A percentile compares a stretch with the other conserved stretches of the same genome.
phyloP scores from a whole-genome alignment of 2,888 invertebrate genomes.

The Drosophila nr. perissopoda region DNA sequence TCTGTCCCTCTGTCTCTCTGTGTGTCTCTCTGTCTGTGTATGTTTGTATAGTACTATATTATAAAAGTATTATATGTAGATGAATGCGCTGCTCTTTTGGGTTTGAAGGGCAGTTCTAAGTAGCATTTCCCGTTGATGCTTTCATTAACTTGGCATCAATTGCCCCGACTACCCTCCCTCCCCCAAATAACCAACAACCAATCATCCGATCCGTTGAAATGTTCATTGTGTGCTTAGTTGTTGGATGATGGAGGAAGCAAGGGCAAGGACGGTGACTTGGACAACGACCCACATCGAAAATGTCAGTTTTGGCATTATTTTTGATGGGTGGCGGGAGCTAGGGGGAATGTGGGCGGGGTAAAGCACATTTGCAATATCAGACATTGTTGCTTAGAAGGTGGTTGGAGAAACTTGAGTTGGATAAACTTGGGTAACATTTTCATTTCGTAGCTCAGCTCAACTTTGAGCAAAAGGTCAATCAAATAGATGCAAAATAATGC shows the following conservation, averaged over 20 bases:
- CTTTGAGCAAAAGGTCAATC: slow-evolving; percentile 46
- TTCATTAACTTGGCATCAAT: slow-evolving; percentile 68
- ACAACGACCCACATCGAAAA: slow-evolving; percentile 70
- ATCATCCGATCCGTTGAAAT: slow-evolving; percentile 25
- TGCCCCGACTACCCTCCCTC: slow-evolving; percentile 19
- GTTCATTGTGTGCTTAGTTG: slow-evolving; percentile 21
- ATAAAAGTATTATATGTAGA: slow-evolving; percentile 50
- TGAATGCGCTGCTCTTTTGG: slow-evolving; percentile 31
- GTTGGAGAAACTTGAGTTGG: not conserved
- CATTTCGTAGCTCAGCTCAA: slow-evolving; percentile 35
- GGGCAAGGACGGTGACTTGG: not conserved
- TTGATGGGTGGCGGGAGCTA: not conserved
- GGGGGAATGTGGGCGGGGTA: not conserved
- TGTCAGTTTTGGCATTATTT: slow-evolving; percentile 59
- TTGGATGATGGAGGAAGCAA: not conserved
- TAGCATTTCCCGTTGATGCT: slow-evolving; percentile 64
- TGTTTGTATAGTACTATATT: slow-evolving; percentile 36
- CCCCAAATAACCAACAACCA: slow-evolving; percentile 12
- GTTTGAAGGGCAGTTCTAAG: slow-evolving; percentile 48
- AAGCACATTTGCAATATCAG: slow-evolving; percentile 31
- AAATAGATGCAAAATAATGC: slow-evolving; percentile 43
- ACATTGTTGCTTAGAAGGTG: slow-evolving; percentile 21
- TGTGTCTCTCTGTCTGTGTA: not conserved
- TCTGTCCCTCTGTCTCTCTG: slow-evolving; percentile 2
- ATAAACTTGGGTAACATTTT: slow-evolving; percentile 22